Evolutionary conservation across 1,140 invertebrate genomes (phyloP).

Genomic region (Cotesia typhae): DNA sequence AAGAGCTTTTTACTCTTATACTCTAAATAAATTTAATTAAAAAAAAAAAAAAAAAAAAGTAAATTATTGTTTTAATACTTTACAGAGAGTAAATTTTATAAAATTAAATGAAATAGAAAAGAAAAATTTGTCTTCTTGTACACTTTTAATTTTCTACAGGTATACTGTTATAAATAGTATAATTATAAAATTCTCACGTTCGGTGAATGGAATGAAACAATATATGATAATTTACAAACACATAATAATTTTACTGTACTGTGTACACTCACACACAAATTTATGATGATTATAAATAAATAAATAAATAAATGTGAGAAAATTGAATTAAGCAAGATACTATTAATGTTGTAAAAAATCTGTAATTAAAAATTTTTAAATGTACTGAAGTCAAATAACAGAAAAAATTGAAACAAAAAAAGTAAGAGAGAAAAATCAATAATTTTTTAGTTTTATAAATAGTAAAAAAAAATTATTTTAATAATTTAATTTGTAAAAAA

Average conservation of each 20-base stretch:
- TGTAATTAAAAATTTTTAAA: neutral
- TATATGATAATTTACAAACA: neutral
- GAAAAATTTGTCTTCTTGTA: too few relatives aligned
- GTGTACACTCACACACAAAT: neutral
- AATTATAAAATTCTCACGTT: neutral
- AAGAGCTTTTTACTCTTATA: too few relatives aligned
- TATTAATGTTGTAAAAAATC: neutral
- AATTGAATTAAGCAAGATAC: constrained; percentile 19
- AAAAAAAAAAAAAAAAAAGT: too few relatives aligned
- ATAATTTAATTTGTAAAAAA: too few relatives aligned
- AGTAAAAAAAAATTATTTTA: too few relatives aligned
- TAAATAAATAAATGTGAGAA: constrained; percentile 11
- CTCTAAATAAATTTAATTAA: too few relatives aligned
- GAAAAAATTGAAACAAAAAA: too few relatives aligned
- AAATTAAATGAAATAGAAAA: too few relatives aligned
- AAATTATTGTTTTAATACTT: too few relatives aligned
- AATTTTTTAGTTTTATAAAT: neutral
- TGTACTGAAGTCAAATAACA: too few relatives aligned
- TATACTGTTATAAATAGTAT: constrained; percentile 10
- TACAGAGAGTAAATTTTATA: too few relatives aligned
- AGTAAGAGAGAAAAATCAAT: neutral
- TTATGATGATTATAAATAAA: neutral
- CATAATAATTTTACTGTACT: neutral
- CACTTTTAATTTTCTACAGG: too few relatives aligned
- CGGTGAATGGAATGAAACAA: constrained; percentile 7